Percentiles rank a stretch among this genome's conserved stretches.
Conservation (phyloP, 2,113 vertebrate genomes). For the Pollachius pollachius region DNA sequence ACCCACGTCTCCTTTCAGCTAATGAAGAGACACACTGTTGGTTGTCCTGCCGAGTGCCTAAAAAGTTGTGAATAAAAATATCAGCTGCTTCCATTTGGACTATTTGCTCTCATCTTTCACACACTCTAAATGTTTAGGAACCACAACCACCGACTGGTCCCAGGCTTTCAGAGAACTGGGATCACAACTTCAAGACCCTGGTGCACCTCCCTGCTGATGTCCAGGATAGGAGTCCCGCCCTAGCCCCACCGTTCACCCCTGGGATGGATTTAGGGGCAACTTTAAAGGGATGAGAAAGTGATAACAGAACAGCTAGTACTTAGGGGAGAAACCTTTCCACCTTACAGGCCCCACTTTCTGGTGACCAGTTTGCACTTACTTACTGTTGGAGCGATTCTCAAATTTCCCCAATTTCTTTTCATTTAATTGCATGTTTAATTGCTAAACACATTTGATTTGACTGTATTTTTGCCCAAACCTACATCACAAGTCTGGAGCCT, state of each 20-base stretch:
- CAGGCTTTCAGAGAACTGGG: constrained; percentile 59
- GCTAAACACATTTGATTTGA: no score
- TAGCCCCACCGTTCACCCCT: constrained; percentile 9
- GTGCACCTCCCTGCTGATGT: constrained; percentile 48
- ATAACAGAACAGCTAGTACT: no score
- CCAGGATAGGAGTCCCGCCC: constrained; percentile 43
- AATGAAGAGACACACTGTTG: constrained; percentile 77
- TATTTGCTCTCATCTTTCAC: constrained; percentile 73
- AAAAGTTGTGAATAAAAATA: constrained; percentile 74
- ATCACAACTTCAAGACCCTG: constrained; percentile 59
- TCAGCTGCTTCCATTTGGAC: constrained; percentile 71
- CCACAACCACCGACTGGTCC: constrained; percentile 66
- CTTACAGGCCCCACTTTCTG: no score
- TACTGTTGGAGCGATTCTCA: no score
- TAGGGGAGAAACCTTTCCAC: no score
- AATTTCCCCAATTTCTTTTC: no score
- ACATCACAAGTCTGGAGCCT: no score
- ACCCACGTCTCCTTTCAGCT: constrained; percentile 48
- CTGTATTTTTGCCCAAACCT: no score
- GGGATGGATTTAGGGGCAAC: constrained; percentile 34
- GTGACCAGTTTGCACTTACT: no score
- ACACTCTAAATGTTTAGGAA: constrained; percentile 69
- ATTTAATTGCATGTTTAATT: no score
- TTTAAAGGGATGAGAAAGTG: no score
- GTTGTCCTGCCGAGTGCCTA: constrained; percentile 50